Conservation (phyloP, 2,888 invertebrate genomes). For the Tiphia femorata region DNA sequence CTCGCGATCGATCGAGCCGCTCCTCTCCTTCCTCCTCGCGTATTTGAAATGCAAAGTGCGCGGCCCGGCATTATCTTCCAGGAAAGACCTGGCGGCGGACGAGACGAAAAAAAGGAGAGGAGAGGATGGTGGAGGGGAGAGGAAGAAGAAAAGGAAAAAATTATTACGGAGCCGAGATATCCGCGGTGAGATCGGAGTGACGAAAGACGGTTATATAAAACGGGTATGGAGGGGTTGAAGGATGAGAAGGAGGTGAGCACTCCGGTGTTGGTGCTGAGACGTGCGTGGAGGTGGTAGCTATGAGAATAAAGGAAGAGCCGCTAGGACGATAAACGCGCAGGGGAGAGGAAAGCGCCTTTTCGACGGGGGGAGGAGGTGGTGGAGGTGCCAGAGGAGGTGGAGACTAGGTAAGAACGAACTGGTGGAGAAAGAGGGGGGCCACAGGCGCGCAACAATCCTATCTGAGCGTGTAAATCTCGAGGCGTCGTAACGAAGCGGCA, state of each 20-base stretch:
- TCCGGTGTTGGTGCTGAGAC: slow-evolving; percentile 5
- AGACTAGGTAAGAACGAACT: background rate
- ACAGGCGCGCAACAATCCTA: slow-evolving; percentile 63
- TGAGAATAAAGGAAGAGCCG: slow-evolving; percentile 1
- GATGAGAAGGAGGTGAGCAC: background rate
- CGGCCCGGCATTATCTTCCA: slow-evolving; percentile 48
- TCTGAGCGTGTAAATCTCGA: slow-evolving; percentile 62
- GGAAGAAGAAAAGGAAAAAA: slow-evolving; percentile 9
- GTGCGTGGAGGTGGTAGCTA: slow-evolving; percentile 4
- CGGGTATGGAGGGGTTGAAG: slow-evolving; percentile 26
- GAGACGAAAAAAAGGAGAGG: slow-evolving; percentile 8
- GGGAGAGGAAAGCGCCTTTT: slow-evolving; percentile 7
- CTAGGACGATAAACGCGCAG: background rate
- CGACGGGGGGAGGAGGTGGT: slow-evolving; percentile 12
- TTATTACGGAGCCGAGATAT: slow-evolving; percentile 33
- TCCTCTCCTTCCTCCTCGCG: too few relatives aligned
- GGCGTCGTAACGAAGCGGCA: slow-evolving; percentile 64
- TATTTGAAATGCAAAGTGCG: slow-evolving; percentile 59
- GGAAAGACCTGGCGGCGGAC: slow-evolving; percentile 32
- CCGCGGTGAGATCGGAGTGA: slow-evolving; percentile 45
- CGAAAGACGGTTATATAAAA: slow-evolving; percentile 60
- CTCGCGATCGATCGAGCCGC: slow-evolving; percentile 42
- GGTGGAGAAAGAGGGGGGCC: slow-evolving; percentile 19
- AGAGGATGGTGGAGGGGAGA: background rate
- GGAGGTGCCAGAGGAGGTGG: background rate